Percentiles rank a stretch among this genome's conserved stretches.
phyloP scores from a whole-genome alignment of 2,888 invertebrate genomes.

The Hemistola chrysoprasaria region DNA sequence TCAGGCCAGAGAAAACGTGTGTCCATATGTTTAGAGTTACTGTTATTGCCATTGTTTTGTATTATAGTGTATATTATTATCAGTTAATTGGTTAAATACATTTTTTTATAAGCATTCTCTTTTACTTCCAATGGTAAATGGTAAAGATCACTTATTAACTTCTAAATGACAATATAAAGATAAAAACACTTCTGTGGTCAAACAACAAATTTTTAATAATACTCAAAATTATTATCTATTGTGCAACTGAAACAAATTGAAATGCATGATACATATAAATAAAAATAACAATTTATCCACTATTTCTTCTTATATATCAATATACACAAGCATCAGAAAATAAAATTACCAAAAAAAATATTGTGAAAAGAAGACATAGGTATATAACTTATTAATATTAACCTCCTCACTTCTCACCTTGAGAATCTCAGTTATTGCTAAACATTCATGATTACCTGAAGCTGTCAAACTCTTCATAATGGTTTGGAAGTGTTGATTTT shows the following conservation, averaged over 20 bases:
- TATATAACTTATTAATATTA: too few relatives aligned
- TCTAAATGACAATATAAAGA: not conserved
- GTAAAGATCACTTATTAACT: too few relatives aligned
- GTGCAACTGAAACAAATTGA: conserved; percentile 18
- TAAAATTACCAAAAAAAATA: conserved; percentile 4
- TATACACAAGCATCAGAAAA: not conserved
- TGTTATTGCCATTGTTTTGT: not conserved
- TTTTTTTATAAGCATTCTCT: too few relatives aligned
- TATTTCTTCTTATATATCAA: not conserved
- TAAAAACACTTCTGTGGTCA: conserved; percentile 4
- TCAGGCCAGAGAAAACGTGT: too few relatives aligned
- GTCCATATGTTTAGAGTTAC: too few relatives aligned
- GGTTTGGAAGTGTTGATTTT: too few relatives aligned
- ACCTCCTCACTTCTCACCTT: too few relatives aligned
- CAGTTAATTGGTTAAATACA: not conserved
- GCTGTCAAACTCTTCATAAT: too few relatives aligned
- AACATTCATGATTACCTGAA: too few relatives aligned
- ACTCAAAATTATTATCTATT: conserved; percentile 12
- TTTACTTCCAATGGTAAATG: too few relatives aligned
- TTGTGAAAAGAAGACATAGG: not conserved
- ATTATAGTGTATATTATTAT: not conserved
- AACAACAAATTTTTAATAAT: conserved; percentile 31
- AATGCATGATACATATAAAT: conserved; percentile 3
- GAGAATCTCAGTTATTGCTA: too few relatives aligned
- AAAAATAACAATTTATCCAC: conserved; percentile 5